phyloP scores from a whole-genome alignment of 2,113 vertebrate genomes.

The Danionella cerebrum region DNA sequence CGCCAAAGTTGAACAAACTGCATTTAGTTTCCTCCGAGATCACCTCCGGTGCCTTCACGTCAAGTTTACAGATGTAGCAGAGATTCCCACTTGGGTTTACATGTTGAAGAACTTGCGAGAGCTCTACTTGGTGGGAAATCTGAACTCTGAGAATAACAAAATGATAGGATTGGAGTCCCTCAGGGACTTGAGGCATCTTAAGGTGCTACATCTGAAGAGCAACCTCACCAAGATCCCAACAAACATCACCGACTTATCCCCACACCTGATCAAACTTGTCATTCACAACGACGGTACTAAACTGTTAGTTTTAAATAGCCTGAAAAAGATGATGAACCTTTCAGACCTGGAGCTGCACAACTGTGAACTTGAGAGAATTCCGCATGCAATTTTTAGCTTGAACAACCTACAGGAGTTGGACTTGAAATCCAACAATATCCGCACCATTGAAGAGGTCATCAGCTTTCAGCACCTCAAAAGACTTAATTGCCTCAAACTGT shows the following conservation, averaged over 20 bases:
- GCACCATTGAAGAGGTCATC: conserved; percentile 95
- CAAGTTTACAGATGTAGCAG: conserved; percentile 95
- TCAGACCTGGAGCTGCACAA: conserved; percentile 89
- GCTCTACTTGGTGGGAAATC: conserved; percentile 87
- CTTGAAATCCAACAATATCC: conserved; percentile 94
- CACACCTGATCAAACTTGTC: conserved; percentile 86
- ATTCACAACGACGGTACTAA: conserved; percentile 97
- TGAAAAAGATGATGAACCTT: conserved; percentile 98
- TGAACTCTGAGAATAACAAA: conserved; percentile 98
- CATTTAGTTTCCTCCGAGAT: conserved; percentile 94
- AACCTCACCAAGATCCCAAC: conserved; percentile 97
- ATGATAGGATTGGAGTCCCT: conserved; percentile 97
- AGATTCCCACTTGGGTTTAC: conserved; percentile 96
- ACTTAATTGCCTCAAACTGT: conserved; percentile 90
- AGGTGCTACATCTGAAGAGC: conserved; percentile 91
- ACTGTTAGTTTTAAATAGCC: conserved; percentile 89
- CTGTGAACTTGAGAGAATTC: conserved; percentile 95
- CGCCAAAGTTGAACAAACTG: conserved; percentile 92
- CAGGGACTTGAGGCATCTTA: conserved; percentile 87
- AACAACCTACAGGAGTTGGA: conserved; percentile 93
- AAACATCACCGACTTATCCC: conserved; percentile 93
- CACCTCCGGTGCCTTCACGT: conserved; percentile 96
- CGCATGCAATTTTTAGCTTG: conserved; percentile 95
- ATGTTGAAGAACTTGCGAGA: conserved; percentile 88
- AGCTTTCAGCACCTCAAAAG: conserved; percentile 98